Evolutionary conservation across 2,113 vertebrate genomes (phyloP), one percentile per base, ranked within the genome.

Genomic region (Sakesphorus luctuosus): DNA sequence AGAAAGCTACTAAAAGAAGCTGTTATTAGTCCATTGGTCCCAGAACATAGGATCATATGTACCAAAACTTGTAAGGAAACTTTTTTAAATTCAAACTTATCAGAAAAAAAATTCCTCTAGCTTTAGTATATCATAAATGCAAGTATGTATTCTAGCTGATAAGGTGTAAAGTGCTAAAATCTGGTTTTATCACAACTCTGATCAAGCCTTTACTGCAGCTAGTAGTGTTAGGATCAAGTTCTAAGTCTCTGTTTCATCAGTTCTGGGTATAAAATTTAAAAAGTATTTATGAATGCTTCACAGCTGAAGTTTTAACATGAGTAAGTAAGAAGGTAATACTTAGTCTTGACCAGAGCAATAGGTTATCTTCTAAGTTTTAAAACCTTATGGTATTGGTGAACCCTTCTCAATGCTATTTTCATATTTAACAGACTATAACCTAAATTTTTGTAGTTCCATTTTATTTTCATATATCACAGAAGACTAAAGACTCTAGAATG

Each of bases 151-250:
- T 81, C 6, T 44, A 65, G 46, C 24, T 13, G 56, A 18, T 7
- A 75, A 43, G 77, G 11, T 52, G 14, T 52, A 28, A 52, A 52
- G 11, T 13, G 11, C 43, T 79, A 10, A 67, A 49, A 13, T 65
- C 21, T 61, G 10, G 2, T 79, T 87, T 89, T 71, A 66, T 74
- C 7, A 67, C 84, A 21, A 40, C 31, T n/a, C 28, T 55, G 16
- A 52, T 23, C 0, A 0, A 82, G 20, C 6, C 10, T 40, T 69
- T 7, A 9, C 19, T 59, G 52, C 20, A 83, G 26, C 20, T 75
- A 20, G 7, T 11, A 3, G 2, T 55, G 7, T 76, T 29, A 76
- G 52, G 44, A 61, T 72, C 10, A 50, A 65, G 20, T 46, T 49
- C 25, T 18, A 50, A 75, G 20, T 36, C 10, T 36, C 10, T 46